Base-by-base conservation (phyloP, 2,888 invertebrate genomes). In the Muschampia plurimacula region DNA sequence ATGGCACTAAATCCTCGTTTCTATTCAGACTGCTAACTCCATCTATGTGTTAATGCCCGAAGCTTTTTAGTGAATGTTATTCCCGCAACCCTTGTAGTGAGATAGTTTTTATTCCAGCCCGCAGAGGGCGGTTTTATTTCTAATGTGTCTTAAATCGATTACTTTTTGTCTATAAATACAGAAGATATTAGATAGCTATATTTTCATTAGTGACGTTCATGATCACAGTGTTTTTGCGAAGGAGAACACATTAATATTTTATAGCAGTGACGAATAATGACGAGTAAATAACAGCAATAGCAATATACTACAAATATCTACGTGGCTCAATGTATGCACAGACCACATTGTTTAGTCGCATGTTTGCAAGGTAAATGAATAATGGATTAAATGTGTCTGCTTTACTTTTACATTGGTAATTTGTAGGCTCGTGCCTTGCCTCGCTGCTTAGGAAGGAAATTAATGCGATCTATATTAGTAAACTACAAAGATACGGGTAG, bases 351-450 rank as follows among this genome's bases (percentile, higher is more conserved):
- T 64, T 68, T 68, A 72, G 68, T 72, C 72, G 67, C 57, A 55
- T 72, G 68, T 68, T 72, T 64, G 68, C 72, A 72, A 72, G 72
- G 72, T 67, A 57, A 68, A 72, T 72, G 67, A 72, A 72, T 72
- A 68, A 72, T 68, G 67, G 55, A 68, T 67, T 67, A 67, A 67
- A 44, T 55, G 32, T 67, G 57, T 72, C 63, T 72, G 44, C 46
- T 72, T 72, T 68, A 67, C 55, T 66, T 72, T 72, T 64, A 72
- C 63, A 55, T 62, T 41, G 55, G 63, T 55, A 62, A 69, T 69
- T 63, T 69, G 60, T 72, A 66, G 66, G 41, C 66, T 49, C 49
- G 44, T 55, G 63, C 41, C 63, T 39, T 39, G 44, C 22, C 62
- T 62, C 63, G 69, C 62, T 49, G 69, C 63, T 69, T 52, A 69